A percentile compares a stretch with the other conserved stretches of the same genome.
These are phyloP conservation scores for Paedocypris micromegethes DNA, from an alignment of 2,797 vertebrate genomes.

Conservation along the genomic window DNA sequence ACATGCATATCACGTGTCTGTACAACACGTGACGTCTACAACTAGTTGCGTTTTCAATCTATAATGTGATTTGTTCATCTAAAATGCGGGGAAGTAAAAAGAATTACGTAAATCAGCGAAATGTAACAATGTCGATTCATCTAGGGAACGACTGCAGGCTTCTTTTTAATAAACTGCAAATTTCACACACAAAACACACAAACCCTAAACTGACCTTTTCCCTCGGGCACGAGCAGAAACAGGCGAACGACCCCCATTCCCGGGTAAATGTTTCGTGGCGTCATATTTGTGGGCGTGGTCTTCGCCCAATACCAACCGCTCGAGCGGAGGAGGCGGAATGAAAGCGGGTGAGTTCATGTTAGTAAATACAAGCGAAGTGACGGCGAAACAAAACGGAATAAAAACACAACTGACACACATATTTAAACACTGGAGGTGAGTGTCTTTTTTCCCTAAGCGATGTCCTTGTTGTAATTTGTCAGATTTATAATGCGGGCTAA, in stretches of 20 bases:
- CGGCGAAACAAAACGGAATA: conserved; percentile 30
- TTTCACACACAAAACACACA: neutral
- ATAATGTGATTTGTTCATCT: no score
- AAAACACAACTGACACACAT: conserved; percentile 25
- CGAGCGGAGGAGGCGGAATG: conserved; percentile 20
- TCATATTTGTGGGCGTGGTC: conserved; percentile 14
- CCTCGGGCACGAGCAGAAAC: conserved; percentile 8
- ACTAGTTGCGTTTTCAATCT: no score
- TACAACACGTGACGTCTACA: no score
- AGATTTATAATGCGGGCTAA: no score
- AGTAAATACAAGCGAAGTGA: conserved; percentile 34
- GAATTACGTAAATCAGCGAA: no score
- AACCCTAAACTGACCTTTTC: conserved; percentile 29
- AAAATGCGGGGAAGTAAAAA: no score
- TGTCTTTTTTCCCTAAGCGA: neutral
- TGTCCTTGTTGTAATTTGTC: no score
- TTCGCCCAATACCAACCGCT: conserved; percentile 33
- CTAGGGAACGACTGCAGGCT: no score
- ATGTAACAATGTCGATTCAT: no score
- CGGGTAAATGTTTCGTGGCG: conserved; percentile 12
- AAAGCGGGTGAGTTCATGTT: conserved; percentile 26
- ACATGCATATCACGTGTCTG: no score
- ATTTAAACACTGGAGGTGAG: conserved; percentile 29
- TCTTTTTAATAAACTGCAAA: no score
- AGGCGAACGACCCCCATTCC: neutral